Base-by-base conservation (phyloP, 2,797 vertebrate genomes). In the Epinephelus malabaricus region DNA sequence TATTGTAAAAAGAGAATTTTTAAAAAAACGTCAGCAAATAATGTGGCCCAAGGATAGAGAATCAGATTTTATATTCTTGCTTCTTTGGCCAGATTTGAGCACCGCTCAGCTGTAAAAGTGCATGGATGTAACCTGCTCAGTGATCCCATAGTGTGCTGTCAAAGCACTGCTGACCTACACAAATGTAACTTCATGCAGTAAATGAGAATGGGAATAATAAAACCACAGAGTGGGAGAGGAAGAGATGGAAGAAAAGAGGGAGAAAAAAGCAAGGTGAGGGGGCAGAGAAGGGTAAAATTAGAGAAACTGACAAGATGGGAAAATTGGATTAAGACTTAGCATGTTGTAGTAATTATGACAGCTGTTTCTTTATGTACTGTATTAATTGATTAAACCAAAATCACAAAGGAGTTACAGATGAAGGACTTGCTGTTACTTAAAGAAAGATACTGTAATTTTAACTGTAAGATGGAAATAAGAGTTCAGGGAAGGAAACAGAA, bases 351-450 rank as follows among this genome's bases (percentile, higher is more conserved):
- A 11, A 19, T 13, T 11, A 25, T 49, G 6, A 45, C n/a, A 72
- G 17, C 43, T 54, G 23, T 23, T 62, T 69, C 13, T 2, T n/a
- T 56, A 25, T 12, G n/a, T 19, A 21, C 14, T 51, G 13, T 43
- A 4, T 23, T 19, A 14, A 55, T 4, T 50, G 21, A 66, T 23
- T 62, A 18, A 55, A 51, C 2, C 34, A 23, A n/a, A 61, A 60
- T 67, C 38, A 65, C 18, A 51, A 60, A 47, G 13, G 10, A 38
- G 23, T 50, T 50, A 23, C 34, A 71, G 30, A 62, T 30, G 12
- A 73, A 63, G 23, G 45, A 19, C 61, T 51, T 69, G 43, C 46
- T 71, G 46, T 47, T 56, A 9, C 13, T 45, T 45, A 11, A 76
- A 70, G 63, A 23, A 9, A 34, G 30, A 34, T 34, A 34, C 34